Evolutionary conservation across 2,888 invertebrate species (phyloP).

Genomic region (Tetragnatha montana): DNA sequence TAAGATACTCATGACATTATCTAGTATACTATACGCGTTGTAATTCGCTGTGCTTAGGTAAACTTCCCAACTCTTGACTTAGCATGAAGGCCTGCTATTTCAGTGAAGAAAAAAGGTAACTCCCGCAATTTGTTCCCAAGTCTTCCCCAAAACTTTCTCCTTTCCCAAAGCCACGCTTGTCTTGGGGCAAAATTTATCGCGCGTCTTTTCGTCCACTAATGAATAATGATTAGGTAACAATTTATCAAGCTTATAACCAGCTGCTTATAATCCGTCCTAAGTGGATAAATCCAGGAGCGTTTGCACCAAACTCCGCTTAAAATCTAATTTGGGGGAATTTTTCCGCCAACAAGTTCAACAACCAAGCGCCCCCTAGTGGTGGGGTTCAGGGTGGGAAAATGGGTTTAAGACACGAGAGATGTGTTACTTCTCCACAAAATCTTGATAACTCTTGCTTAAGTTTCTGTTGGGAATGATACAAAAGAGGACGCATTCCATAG

Average conservation of each 20-base stretch:
- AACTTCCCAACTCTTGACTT: too few species aligned
- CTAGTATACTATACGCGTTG: too few species aligned
- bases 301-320: background rate
- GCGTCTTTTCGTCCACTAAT: background rate
- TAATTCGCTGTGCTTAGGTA: too few species aligned
- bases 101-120: background rate
- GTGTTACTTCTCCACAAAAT: too few species aligned
- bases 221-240: background rate
- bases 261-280: background rate
- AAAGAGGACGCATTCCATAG: too few species aligned
- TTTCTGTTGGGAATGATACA: too few species aligned
- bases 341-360: background rate
- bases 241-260: conserved; percentile 1
- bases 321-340: background rate
- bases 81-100: too few species aligned
- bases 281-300: background rate
- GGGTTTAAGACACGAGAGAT: too few species aligned
- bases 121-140: background rate
- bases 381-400: background rate
- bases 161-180: background rate
- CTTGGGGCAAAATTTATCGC: background rate
- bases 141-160: background rate
- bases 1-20: too few species aligned
- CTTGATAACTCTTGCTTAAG: too few species aligned
- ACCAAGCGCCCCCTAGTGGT: background rate